Base-by-base conservation (phyloP, 2,113 vertebrate genomes). In the Solenodon paradoxus region DNA sequence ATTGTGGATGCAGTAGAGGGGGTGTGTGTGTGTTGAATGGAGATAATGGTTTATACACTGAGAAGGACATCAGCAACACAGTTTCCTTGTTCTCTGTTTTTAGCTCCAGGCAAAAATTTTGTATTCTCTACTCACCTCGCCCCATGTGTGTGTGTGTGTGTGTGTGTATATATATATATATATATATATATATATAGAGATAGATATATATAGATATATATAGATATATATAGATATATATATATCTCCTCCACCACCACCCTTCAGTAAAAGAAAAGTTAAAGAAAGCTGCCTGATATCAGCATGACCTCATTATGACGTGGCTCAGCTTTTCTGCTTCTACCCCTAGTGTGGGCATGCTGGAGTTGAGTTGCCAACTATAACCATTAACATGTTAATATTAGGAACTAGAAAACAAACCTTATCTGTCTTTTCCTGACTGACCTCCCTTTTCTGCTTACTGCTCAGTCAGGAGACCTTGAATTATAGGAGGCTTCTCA, bases 341-440 rank as follows among this genome's bases (percentile, higher is more conserved):
- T 42, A 57, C 63, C 38, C 17, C 49, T 71, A 82, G 47, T 89
- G 64, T 88, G 53, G 45, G 38, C 24, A 64, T 91, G 61, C 61
- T 90, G 40, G 32, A 40, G 38, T 77, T 89, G 42, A 94, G 38
- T 24, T 20, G 26, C 78, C 61, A 91, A 49, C 47, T 53, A 83
- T 53, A 79, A 88, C 68, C n/a, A 94, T 96, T 95, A 84, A 66
- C 47, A 90, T 96, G 68, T 55, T 94, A 86, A 72, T 89, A 57
- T 59, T 69, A 59, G 71, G 51, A 47, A 88, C 68, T 51, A 24
- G 32, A 95, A 93, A 96, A 93, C 68, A 95, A 57, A 86, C 26
- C 57, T 20, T 17, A 47, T 77, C 57, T 96, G 42, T 95, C 28
- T 93, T 71, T 47, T 72, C 35, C 78, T 87, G 55, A 24, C 32